A percentile compares a stretch with the other conserved stretches of the same genome.
phyloP scores from a whole-genome alignment of 2,797 vertebrate species.

The Ataeniobius toweri region DNA sequence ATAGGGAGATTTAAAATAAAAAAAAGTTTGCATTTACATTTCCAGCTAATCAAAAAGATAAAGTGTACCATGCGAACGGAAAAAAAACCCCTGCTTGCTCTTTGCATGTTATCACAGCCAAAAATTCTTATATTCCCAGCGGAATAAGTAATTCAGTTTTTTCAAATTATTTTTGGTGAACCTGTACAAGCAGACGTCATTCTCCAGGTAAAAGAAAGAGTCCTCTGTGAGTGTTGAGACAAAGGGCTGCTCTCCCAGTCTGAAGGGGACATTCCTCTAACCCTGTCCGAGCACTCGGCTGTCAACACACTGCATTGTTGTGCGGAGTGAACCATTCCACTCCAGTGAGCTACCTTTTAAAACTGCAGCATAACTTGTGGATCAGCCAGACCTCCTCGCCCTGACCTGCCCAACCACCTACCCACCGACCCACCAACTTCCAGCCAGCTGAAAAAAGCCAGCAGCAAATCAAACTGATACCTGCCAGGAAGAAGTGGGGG shows the following conservation, averaged over 20 bases:
- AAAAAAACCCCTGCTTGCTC: conserved; percentile 25
- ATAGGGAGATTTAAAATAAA: background rate
- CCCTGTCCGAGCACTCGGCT: conserved; percentile 64
- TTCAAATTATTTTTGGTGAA: conserved; percentile 6
- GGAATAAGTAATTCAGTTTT: conserved; percentile 1
- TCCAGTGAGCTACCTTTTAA: conserved; percentile 66
- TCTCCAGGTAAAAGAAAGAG: conserved; percentile 59
- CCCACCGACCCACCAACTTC: conserved; percentile 14
- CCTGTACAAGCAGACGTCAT: conserved; percentile 26
- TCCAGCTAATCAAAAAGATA: background rate
- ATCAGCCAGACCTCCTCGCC: conserved; percentile 53
- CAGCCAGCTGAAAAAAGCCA: conserved; percentile 23
- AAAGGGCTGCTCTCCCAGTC: conserved; percentile 50
- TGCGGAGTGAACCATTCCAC: conserved; percentile 69
- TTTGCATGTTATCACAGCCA: background rate
- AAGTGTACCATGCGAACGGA: background rate
- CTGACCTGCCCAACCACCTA: conserved; percentile 40
- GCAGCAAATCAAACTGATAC: conserved; percentile 48
- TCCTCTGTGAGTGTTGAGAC: conserved; percentile 44
- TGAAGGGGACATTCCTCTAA: conserved; percentile 73
- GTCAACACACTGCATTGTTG: conserved; percentile 79
- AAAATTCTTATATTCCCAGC: background rate
- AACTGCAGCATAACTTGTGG: conserved; percentile 60
- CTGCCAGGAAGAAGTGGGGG: conserved; percentile 20
- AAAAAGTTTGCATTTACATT: background rate